phyloP scores from a whole-genome alignment of 2,797 vertebrate species.

The Odontamblyopus rebecca region DNA sequence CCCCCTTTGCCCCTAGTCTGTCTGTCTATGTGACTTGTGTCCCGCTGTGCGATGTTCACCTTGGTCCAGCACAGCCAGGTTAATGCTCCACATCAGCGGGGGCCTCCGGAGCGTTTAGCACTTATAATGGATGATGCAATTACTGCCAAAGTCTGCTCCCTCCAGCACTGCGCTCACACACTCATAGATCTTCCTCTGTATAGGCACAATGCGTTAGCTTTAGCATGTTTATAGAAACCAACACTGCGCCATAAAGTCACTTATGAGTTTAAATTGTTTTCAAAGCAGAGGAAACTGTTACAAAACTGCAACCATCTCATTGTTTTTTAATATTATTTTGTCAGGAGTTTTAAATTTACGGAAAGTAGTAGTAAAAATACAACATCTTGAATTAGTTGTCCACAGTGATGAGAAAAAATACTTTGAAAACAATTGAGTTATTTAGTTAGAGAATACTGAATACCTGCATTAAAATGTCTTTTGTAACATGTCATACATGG shows the following conservation, averaged over 20 bases:
- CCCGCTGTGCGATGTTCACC: conserved; percentile 59
- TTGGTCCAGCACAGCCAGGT: conserved; percentile 70
- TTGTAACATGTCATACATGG: too few relatives aligned
- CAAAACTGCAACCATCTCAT: not conserved
- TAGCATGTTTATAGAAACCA: conserved; percentile 15
- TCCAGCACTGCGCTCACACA: conserved; percentile 37
- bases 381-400: too few relatives aligned
- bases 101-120: conserved; percentile 70
- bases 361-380: too few relatives aligned
- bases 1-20: conserved; percentile 1
- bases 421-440: too few relatives aligned
- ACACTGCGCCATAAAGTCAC: conserved; percentile 7
- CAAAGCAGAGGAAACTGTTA: not conserved
- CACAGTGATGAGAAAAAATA: too few relatives aligned
- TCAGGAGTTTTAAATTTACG: too few relatives aligned
- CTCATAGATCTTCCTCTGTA: conserved; percentile 45
- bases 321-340: too few relatives aligned
- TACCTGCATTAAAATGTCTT: too few relatives aligned
- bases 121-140: conserved; percentile 76
- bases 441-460: too few relatives aligned
- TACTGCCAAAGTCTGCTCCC: conserved; percentile 61
- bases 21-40: conserved; percentile 53
- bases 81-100: conserved; percentile 69
- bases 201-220: conserved; percentile 17
- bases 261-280: not conserved